These are phyloP conservation scores for Aspidiotus destructor DNA, from an alignment of 2,888 invertebrate genomes.

Conservation along the genomic window DNA sequence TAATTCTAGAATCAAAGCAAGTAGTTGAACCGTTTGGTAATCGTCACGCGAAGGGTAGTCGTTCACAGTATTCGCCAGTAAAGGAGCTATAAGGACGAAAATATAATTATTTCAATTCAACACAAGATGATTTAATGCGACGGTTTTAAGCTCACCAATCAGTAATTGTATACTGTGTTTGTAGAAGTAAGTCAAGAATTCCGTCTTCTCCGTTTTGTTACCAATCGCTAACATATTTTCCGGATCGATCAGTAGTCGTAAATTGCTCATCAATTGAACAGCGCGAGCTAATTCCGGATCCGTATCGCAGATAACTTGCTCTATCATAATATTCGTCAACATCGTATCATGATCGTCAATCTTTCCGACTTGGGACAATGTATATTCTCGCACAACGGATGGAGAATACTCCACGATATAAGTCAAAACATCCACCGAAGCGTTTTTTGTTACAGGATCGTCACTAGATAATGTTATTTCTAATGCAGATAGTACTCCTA, in stretches of 20 bases:
- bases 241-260: conserved; percentile 86
- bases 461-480: conserved; percentile 85
- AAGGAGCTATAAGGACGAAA: conserved; percentile 56
- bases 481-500: conserved; percentile 79
- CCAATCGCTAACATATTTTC: conserved; percentile 93
- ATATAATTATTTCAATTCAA: too few relatives aligned
- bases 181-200: conserved; percentile 97
- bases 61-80: conserved; percentile 82
- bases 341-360: conserved; percentile 69
- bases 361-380: conserved; percentile 42
- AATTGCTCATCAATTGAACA: conserved; percentile 89
- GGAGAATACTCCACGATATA: conserved; percentile 98
- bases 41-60: conserved; percentile 87
- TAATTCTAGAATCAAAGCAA: conserved; percentile 89
- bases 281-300: conserved; percentile 97
- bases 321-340: conserved; percentile 88
- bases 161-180: conserved; percentile 94
- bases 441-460: conserved; percentile 87
- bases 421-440: conserved; percentile 95
- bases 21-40: conserved; percentile 89
- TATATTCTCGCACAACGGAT: conserved; percentile 92
- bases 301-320: conserved; percentile 93
- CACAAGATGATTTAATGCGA: too few relatives aligned
- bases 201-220: conserved; percentile 93
- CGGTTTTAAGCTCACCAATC: conserved; percentile 57